phyloP scores from a whole-genome alignment of 1,140 invertebrate species.

The Telenomus remus region DNA sequence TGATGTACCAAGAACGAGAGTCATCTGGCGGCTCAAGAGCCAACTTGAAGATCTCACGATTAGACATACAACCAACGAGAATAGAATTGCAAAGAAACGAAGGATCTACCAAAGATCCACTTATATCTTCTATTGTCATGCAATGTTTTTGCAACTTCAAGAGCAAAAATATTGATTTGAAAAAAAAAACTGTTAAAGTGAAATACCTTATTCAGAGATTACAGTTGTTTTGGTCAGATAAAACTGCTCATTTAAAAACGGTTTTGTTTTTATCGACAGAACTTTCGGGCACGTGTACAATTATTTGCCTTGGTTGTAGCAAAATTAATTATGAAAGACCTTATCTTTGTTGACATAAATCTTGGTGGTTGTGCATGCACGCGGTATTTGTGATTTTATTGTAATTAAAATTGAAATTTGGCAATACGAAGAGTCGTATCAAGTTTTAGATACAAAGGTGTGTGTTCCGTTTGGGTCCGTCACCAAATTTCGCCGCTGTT shows the following conservation, averaged over 20 bases:
- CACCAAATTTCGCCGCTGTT: constrained; percentile 50
- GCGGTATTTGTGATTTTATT: constrained; percentile 34
- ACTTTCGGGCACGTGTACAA: not conserved
- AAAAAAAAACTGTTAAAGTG: too few relatives aligned
- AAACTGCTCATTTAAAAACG: too few relatives aligned
- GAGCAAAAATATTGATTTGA: too few relatives aligned
- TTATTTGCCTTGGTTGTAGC: constrained; percentile 8
- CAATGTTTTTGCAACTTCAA: too few relatives aligned
- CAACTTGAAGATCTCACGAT: constrained; percentile 27
- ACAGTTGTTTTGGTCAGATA: too few relatives aligned
- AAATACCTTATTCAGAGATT: too few relatives aligned
- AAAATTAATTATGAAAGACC: constrained; percentile 13
- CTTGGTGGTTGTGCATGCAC: constrained; percentile 6
- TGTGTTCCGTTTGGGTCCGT: constrained; percentile 47
- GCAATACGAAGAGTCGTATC: constrained; percentile 45
- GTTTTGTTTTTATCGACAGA: not conserved
- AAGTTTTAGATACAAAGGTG: constrained; percentile 50
- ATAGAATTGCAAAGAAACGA: too few relatives aligned
- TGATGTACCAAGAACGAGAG: constrained; percentile 64
- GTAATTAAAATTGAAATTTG: constrained; percentile 53
- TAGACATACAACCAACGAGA: too few relatives aligned
- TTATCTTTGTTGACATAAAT: constrained; percentile 40
- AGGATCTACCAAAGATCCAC: too few relatives aligned
- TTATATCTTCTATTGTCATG: too few relatives aligned
- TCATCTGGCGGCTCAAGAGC: constrained; percentile 66